These are phyloP conservation scores for Orchestia grillus DNA, from an alignment of 1,140 invertebrate species.

Conservation along the genomic window DNA sequence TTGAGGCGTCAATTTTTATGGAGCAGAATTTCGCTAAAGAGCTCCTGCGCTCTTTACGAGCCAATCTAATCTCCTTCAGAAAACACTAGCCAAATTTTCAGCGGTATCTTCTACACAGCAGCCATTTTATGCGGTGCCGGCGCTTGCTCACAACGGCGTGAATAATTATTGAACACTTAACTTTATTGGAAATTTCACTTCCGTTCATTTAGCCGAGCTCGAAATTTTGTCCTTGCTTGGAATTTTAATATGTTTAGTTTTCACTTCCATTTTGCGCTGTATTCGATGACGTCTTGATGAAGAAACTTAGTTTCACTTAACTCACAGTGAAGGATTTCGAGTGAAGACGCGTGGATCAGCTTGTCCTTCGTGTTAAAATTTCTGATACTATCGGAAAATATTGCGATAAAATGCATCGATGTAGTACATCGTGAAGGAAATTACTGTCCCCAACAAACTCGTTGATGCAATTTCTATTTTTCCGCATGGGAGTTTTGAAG, in stretches of 20 bases:
- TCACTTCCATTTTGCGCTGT: neutral
- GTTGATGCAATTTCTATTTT: too few relatives aligned
- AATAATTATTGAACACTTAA: neutral
- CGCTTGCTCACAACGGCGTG: neutral
- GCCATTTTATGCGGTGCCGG: neutral
- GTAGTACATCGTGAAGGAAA: too few relatives aligned
- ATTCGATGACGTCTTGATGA: neutral
- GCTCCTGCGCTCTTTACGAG: neutral
- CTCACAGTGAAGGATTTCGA: neutral
- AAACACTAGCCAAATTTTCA: neutral
- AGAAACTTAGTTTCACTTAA: neutral
- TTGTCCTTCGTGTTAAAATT: neutral
- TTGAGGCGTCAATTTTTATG: neutral
- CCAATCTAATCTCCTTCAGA: neutral
- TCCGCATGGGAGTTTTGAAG: too few relatives aligned
- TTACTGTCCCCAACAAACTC: too few relatives aligned
- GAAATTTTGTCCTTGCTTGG: neutral
- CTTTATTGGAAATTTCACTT: neutral
- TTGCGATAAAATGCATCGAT: too few relatives aligned
- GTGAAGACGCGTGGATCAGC: neutral
- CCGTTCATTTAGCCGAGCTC: neutral
- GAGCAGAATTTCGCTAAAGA: neutral
- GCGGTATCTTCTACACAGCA: neutral
- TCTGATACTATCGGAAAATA: neutral
- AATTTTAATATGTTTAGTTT: neutral